Evolutionary conservation across 1,140 invertebrate genomes (phyloP), one percentile per base, ranked within the genome.

Genomic region (Macrobrachium nipponense): DNA sequence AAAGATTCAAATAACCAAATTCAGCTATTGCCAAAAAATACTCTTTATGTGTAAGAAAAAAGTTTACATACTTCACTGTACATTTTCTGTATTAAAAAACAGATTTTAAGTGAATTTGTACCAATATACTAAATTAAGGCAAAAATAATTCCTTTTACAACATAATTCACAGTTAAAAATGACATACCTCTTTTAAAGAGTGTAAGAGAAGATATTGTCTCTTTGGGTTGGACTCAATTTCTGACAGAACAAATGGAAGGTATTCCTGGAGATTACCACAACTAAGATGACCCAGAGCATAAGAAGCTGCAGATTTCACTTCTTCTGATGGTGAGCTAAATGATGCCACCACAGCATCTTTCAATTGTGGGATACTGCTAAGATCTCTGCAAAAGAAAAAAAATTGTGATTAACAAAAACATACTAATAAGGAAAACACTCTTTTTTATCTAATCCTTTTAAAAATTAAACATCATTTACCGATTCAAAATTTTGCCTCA

Each of bases 141-240:
- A 78, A 44, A 80, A 58, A 84, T 62, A 10, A n/a, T 8, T 27
- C 10, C 1, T 23, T 27, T n/a, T 44, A 44, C 2, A 66, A 23
- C 60, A 72, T 7, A 86, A 5, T 87, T 77, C 20, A 87, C 15
- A 23, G 7, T n/a, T 2, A n/a, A 23, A 27, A 36, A 58, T 8
- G 59, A 59, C 59, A 87, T 23, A 90, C 89, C 93, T 99, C 98
- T 93, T 99, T 99, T 4, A 99, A 92, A 2, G 98, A 99, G 93
- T 99, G 98, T 70, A 99, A 91, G 20, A 99, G 92, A 43, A 99
- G 93, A 92, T 99, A 99, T 91, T 99, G 98, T 88, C 97, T 93
- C 90, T 97, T 97, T 0, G 97, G 97, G 90, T 98, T 96, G 36
- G 94, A 93, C 90, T 98, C 96, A 88, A 99, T 99, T 92, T 99